A percentile compares a stretch with the other conserved stretches of the same genome.
Evolutionary conservation across 2,888 invertebrate species (phyloP).

Genomic region (Graphium colonna): DNA sequence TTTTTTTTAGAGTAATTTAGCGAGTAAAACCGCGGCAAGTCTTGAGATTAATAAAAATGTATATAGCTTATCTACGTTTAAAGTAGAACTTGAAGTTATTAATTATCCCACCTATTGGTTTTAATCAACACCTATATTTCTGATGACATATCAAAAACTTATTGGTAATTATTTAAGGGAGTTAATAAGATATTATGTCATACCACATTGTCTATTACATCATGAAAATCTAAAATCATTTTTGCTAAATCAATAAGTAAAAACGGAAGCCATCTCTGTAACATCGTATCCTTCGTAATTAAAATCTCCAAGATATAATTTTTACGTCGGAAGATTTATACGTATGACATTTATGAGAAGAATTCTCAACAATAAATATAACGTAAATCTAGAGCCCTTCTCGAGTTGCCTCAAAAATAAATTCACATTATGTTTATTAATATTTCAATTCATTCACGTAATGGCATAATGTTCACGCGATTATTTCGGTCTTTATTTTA

Average conservation of each 20-base stretch:
- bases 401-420: slow-evolving; percentile 42
- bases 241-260: not conserved
- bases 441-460: too few relatives aligned
- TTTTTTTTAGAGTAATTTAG: not conserved
- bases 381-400: slow-evolving; percentile 38
- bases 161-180: too few relatives aligned
- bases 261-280: slow-evolving; percentile 34
- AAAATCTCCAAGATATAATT: slow-evolving; percentile 45
- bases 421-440: too few relatives aligned
- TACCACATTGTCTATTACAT: too few relatives aligned
- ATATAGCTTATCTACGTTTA: not conserved
- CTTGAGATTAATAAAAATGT: not conserved
- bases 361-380: slow-evolving; percentile 51
- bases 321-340: slow-evolving; percentile 50
- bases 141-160: not conserved
- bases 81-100: not conserved
- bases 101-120: not conserved
- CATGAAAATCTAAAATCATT: too few relatives aligned
- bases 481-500: too few relatives aligned
- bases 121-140: not conserved
- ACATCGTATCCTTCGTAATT: slow-evolving; percentile 38
- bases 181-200: too few relatives aligned
- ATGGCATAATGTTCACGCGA: too few relatives aligned
- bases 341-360: slow-evolving; percentile 55
- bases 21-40: not conserved